Evolutionary conservation across 2,888 invertebrate species (phyloP), one percentile per base, ranked within the genome.

Genomic region (Augiades crinisus): DNA sequence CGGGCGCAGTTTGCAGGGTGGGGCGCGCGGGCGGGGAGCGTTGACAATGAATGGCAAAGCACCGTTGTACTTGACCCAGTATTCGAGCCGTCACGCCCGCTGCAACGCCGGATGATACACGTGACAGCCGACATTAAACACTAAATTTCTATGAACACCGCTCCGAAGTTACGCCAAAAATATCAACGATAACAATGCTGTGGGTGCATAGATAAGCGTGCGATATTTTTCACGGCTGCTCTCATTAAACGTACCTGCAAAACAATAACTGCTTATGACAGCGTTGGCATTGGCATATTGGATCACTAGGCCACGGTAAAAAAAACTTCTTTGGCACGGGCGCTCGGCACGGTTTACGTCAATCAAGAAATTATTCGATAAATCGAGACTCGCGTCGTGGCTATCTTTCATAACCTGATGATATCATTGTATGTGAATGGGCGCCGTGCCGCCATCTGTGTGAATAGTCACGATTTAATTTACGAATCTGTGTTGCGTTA

Each of bases 1-100:
- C 76, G 74, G 68, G 76, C 59, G 61, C 58, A 52, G 60, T 59
- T 33, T 33, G 47, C 47, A 40, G 62, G 64, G 59, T 56, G 63
- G 57, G 57, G 55, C 55, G 43, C 56, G 55, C 50, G 55, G 55
- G 61, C 50, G 62, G 55, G 59, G 64, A 53, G 65, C 60, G 75
- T 70, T 82, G 88, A 84, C 89, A 87, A 87, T 87, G 88, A 87
- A 87, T 84, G 84, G 85, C 87, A 81, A 82, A 86, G 83, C 88
- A 82, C 79, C 84, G 84, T 78, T 86, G 88, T 87, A 84, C 89
- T 89, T 89, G 89, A 88, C 89, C 89, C 72, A 88, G 84, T 82
- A 84, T 81, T 73, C 69, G 67, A 72, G 65, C 71, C 82, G 86
- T 75, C 80, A 76, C 76, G 75, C 69, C 67, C 73, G 75, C 68